phyloP scores from a whole-genome alignment of 2,888 invertebrate species.

The Ornithoptera priamus region DNA sequence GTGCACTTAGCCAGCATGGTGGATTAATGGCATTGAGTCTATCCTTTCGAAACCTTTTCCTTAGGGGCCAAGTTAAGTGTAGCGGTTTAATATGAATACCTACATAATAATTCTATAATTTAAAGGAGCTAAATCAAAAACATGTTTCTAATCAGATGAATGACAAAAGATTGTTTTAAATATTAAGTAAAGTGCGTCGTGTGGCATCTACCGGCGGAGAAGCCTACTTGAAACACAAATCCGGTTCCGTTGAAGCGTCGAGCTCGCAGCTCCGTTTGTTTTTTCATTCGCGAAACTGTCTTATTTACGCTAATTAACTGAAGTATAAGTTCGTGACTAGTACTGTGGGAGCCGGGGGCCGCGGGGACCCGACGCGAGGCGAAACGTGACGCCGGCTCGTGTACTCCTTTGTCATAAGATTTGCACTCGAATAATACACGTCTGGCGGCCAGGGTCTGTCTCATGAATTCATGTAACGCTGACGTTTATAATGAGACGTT shows the following conservation, averaged over 20 bases:
- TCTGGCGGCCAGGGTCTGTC: slow-evolving; percentile 12
- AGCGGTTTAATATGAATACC: neutral
- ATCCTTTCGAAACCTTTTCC: neutral
- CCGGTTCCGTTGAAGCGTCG: slow-evolving; percentile 65
- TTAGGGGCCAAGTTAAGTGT: too few species aligned
- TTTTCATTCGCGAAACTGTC: slow-evolving; percentile 73
- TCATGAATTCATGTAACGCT: slow-evolving; percentile 21
- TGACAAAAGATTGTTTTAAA: slow-evolving; percentile 20
- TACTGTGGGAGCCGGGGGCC: slow-evolving; percentile 56
- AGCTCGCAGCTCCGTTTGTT: slow-evolving; percentile 58
- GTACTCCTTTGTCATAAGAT: slow-evolving; percentile 47
- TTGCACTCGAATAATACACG: slow-evolving; percentile 32
- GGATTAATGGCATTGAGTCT: neutral
- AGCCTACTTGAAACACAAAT: slow-evolving; percentile 49
- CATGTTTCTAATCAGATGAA: neutral
- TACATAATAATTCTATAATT: neutral
- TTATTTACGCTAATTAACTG: slow-evolving; percentile 79
- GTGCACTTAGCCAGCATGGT: neutral
- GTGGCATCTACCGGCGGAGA: slow-evolving; percentile 46
- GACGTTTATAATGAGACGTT: slow-evolving; percentile 18
- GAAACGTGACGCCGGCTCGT: slow-evolving; percentile 56
- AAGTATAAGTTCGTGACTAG: slow-evolving; percentile 80
- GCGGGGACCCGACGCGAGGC: slow-evolving; percentile 36
- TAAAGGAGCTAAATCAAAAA: neutral
- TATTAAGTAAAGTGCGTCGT: slow-evolving; percentile 59